A percentile compares a stretch with the other conserved stretches of the same genome.
Conservation (phyloP, 1,140 invertebrate genomes). For the Colletes gigas region DNA sequence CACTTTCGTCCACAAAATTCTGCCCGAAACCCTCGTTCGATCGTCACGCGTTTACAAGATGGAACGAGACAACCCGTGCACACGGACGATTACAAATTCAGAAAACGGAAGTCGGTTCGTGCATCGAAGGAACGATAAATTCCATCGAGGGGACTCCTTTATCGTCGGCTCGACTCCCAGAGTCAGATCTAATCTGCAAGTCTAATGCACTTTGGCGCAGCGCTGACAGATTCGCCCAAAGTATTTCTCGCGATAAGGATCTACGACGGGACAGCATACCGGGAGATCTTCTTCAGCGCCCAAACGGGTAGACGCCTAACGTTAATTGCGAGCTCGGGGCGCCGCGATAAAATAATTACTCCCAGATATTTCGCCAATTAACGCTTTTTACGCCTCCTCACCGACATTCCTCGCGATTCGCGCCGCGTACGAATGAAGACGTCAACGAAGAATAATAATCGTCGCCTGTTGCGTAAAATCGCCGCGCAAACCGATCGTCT, state of each 20-base stretch:
- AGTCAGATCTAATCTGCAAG: constrained; percentile 43
- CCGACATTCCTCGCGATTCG: neutral
- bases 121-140: constrained; percentile 3
- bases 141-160: neutral
- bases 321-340: constrained; percentile 28
- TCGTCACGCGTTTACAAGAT: no score
- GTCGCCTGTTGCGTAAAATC: no score
- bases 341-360: constrained; percentile 29
- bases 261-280: constrained; percentile 20
- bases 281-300: constrained; percentile 15
- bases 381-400: neutral
- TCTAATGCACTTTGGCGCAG: constrained; percentile 38
- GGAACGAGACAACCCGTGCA: neutral
- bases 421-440: constrained; percentile 2
- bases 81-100: neutral
- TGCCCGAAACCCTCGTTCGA: no score
- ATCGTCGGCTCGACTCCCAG: neutral
- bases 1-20: no score
- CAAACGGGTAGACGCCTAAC: neutral
- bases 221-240: constrained; percentile 41
- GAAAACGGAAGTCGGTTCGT: neutral
- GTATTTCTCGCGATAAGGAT: constrained; percentile 41
- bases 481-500: no score
- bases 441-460: neutral
- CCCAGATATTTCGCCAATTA: constrained; percentile 24